Percentiles rank a stretch among this genome's conserved stretches.
These are phyloP conservation scores for Ambastaia sidthimunki DNA, from an alignment of 2,797 vertebrate species.

Conservation along the genomic window DNA sequence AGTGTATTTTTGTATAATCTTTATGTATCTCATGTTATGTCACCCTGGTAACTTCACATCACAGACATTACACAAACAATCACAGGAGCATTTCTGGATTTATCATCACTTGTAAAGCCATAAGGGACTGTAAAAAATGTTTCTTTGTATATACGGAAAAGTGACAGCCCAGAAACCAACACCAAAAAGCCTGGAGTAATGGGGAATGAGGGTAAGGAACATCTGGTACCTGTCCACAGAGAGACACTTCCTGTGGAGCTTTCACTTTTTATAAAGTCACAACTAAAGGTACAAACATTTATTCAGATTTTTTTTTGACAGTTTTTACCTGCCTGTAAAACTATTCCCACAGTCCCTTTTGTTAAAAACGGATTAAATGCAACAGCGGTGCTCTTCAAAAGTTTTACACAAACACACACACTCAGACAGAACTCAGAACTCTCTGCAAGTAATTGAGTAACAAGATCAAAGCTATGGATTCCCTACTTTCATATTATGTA, in stretches of 20 bases:
- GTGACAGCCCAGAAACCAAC: not conserved
- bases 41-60: slow-evolving; percentile 15
- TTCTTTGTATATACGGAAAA: slow-evolving; percentile 12
- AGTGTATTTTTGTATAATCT: not conserved
- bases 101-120: not conserved
- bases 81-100: slow-evolving; percentile 20
- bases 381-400: not conserved
- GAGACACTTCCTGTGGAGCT: slow-evolving; percentile 9
- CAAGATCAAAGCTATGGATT: slow-evolving; percentile 10
- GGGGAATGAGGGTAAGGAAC: slow-evolving; percentile 10
- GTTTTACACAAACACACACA: not conserved
- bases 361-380: slow-evolving; percentile 10
- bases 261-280: not conserved
- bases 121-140: slow-evolving; percentile 6
- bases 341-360: slow-evolving; percentile 4
- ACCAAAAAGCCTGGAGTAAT: not conserved
- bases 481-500: not conserved
- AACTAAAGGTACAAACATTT: slow-evolving; percentile 3
- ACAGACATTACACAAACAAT: slow-evolving; percentile 2
- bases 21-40: not conserved
- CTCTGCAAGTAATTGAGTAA: not conserved
- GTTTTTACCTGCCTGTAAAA: slow-evolving; percentile 18
- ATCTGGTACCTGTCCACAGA: slow-evolving; percentile 21
- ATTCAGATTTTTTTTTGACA: slow-evolving; percentile 7
- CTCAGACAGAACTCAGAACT: not conserved